A percentile compares a stretch with the other conserved stretches of the same genome.
Evolutionary conservation across 2,113 vertebrate genomes (phyloP).

Genomic region (Thomomys bottae): DNA sequence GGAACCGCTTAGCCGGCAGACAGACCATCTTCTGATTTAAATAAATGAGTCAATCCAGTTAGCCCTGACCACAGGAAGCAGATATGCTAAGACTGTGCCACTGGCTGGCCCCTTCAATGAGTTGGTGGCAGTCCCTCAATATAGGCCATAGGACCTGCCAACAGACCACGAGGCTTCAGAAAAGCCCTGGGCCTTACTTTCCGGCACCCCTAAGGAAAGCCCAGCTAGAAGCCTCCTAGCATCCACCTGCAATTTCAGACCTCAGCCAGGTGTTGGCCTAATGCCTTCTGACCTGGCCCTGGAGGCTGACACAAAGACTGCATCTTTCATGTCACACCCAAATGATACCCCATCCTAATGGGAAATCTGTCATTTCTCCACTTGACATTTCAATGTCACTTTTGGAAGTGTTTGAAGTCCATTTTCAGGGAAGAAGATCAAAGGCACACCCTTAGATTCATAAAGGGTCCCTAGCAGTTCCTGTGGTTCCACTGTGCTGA

Average conservation of each 20-base stretch:
- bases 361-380: background rate
- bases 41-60: background rate
- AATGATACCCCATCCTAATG: accelerated
- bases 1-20: background rate
- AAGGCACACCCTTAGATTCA: background rate
- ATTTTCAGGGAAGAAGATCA: too few relatives aligned
- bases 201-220: background rate
- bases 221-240: background rate
- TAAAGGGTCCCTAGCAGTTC: too few relatives aligned
- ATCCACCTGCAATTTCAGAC: background rate
- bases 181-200: background rate
- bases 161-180: background rate
- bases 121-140: too few relatives aligned
- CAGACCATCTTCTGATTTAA: background rate
- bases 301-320: background rate
- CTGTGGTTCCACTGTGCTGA: too few relatives aligned
- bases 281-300: background rate
- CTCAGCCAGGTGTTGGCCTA: accelerated
- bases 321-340: background rate
- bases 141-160: too few relatives aligned
- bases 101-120: accelerated
- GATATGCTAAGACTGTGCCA: background rate
- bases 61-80: too few relatives aligned
- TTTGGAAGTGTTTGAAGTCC: background rate
- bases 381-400: background rate